phyloP scores from a whole-genome alignment of 2,797 vertebrate genomes.

The Diplodus sargus region DNA sequence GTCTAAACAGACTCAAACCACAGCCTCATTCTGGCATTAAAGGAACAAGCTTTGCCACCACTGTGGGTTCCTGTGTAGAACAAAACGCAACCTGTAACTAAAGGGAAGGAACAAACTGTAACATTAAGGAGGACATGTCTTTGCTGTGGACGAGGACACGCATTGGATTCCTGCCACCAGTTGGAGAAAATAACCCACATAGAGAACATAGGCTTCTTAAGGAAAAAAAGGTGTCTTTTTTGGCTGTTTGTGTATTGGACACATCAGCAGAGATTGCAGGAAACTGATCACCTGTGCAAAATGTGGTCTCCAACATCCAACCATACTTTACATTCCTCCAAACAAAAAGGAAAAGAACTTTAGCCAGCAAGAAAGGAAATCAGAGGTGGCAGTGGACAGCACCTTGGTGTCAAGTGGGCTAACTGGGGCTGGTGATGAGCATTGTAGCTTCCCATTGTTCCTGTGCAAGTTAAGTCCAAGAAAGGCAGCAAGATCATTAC shows the following conservation, averaged over 20 bases:
- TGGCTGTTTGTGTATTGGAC: neutral
- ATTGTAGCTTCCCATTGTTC: neutral
- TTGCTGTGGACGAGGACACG: too few species aligned
- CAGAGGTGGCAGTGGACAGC: neutral
- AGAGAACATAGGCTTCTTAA: neutral
- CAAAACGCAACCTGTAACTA: too few species aligned
- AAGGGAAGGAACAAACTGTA: too few species aligned
- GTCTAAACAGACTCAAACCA: too few species aligned
- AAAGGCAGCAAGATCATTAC: too few species aligned
- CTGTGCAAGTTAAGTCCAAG: neutral
- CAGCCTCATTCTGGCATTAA: too few species aligned
- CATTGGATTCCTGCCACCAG: too few species aligned
- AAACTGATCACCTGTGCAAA: neutral
- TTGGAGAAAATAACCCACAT: too few species aligned
- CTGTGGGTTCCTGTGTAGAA: too few species aligned
- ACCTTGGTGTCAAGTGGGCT: neutral
- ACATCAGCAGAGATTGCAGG: neutral
- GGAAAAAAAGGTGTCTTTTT: neutral
- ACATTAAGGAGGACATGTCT: too few species aligned
- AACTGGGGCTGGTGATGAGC: neutral
- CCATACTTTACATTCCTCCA: neutral
- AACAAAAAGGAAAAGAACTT: neutral
- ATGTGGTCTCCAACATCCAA: neutral
- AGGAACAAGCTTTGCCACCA: too few species aligned
- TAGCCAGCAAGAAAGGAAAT: neutral